Conservation (phyloP, 2,888 invertebrate genomes). For the Rhagonycha fulva region DNA sequence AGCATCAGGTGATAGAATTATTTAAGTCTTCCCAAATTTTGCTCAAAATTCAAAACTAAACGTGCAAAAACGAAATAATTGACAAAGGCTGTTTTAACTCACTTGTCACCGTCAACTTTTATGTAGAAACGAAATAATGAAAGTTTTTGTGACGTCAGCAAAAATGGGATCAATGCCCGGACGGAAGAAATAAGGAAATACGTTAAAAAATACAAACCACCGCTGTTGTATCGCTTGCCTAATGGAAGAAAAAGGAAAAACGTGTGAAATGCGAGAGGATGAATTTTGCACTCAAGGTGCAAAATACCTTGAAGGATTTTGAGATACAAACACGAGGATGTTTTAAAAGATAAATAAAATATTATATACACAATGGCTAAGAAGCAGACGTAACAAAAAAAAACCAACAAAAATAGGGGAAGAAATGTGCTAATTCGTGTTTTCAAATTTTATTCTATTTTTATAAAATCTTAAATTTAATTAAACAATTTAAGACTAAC, state of each 20-base stretch:
- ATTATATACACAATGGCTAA: constrained; percentile 20
- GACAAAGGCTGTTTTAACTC: neutral
- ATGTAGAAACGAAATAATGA: constrained; percentile 34
- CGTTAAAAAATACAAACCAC: constrained; percentile 41
- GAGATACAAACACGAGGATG: constrained; percentile 18
- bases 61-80: neutral
- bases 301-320: constrained; percentile 32
- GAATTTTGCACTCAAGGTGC: constrained; percentile 20
- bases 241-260: constrained; percentile 45
- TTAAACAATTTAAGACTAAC: neutral
- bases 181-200: constrained; percentile 46
- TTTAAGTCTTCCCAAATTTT: neutral
- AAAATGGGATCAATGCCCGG: constrained; percentile 38
- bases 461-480: neutral
- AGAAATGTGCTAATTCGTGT: neutral
- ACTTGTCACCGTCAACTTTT: constrained; percentile 16
- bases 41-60: neutral
- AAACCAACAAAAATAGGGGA: neutral
- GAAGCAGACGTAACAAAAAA: neutral
- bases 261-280: constrained; percentile 40
- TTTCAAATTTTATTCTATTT: neutral
- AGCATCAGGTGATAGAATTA: constrained; percentile 20
- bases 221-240: constrained; percentile 37
- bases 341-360: constrained; percentile 29
- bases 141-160: constrained; percentile 26